Evolutionary conservation across 2,797 vertebrate species (phyloP).

Genomic region (Apodemus agrarius): DNA sequence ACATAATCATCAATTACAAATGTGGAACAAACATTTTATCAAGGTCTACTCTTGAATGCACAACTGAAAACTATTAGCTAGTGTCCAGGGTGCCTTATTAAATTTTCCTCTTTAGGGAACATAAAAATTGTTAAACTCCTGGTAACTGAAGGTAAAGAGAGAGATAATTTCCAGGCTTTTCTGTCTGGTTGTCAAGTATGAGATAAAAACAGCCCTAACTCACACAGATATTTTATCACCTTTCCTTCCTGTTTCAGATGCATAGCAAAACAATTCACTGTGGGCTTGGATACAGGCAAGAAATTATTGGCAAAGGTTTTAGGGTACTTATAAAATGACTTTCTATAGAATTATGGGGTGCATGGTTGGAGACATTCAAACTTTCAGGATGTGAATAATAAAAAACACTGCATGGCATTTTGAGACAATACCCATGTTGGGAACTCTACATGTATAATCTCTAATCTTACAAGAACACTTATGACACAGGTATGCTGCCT

Average conservation of each 20-base stretch:
- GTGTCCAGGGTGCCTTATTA: conserved; percentile 27
- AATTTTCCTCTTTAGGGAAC: conserved; percentile 52
- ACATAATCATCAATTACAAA: background rate
- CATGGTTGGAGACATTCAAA: background rate
- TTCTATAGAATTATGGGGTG: background rate
- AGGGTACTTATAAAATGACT: background rate
- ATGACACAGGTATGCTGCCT: background rate
- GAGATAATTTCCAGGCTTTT: conserved; percentile 57
- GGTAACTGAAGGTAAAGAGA: conserved; percentile 54
- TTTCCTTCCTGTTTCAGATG: conserved; percentile 25
- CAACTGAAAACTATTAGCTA: background rate
- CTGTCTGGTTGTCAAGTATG: conserved; percentile 11
- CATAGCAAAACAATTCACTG: conserved; percentile 33
- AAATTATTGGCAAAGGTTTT: background rate
- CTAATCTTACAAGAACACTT: background rate
- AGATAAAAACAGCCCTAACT: conserved; percentile 41
- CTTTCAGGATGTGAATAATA: background rate
- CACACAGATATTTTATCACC: conserved; percentile 13
- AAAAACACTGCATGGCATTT: background rate
- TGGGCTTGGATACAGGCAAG: background rate
- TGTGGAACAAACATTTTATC: background rate
- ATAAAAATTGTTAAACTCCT: conserved; percentile 31
- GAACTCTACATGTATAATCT: background rate
- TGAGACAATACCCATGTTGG: background rate
- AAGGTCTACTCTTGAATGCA: background rate